These are phyloP conservation scores for Carduelis carduelis DNA, from an alignment of 2,797 vertebrate genomes.

Conservation along the genomic window DNA sequence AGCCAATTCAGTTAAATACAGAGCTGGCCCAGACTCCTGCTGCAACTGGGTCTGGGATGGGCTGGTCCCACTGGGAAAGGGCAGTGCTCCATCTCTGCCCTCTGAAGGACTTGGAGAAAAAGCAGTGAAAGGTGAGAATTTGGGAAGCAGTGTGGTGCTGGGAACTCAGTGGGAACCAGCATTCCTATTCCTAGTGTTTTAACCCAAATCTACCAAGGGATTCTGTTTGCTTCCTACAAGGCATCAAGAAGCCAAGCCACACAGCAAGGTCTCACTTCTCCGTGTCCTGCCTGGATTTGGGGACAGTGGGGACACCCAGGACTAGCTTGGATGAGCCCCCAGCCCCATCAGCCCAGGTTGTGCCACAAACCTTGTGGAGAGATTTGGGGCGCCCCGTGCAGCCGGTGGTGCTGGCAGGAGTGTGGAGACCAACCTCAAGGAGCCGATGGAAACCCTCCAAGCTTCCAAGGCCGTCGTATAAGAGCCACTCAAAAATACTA, in stretches of 20 bases:
- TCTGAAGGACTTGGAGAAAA: neutral
- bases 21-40: neutral
- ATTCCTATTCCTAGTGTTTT: neutral
- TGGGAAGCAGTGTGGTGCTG: neutral
- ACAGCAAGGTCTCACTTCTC: fast-evolving
- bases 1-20: neutral
- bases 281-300: neutral
- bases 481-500: neutral
- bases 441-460: constrained; percentile 11
- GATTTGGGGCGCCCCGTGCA: fast-evolving
- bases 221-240: neutral
- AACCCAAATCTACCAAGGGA: neutral
- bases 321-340: neutral
- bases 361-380: neutral
- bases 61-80: neutral
- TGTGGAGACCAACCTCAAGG: neutral
- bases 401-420: fast-evolving
- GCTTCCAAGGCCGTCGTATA: neutral
- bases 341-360: neutral
- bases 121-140: neutral
- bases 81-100: neutral
- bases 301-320: neutral
- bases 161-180: neutral
- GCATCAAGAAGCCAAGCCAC: neutral
- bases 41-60: neutral